phyloP scores from a whole-genome alignment of 2,113 vertebrate species.

The Cephalopterus ornatus region DNA sequence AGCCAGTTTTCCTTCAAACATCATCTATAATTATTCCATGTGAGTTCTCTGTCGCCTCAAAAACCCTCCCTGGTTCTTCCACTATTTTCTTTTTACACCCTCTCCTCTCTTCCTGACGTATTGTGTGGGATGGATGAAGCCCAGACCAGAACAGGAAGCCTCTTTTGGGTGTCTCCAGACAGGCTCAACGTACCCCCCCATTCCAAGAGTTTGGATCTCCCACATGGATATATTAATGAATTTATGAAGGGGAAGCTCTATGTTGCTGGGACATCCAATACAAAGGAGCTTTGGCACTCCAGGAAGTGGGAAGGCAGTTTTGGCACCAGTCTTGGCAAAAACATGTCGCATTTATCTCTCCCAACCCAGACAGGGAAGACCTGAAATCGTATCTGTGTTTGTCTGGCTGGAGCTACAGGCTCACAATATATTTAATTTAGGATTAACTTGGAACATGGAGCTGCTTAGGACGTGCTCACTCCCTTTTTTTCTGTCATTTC shows the following conservation, averaged over 20 bases:
- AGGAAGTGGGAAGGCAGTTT: background rate
- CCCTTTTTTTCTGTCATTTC: background rate
- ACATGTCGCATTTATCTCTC: background rate
- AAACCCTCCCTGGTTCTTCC: background rate
- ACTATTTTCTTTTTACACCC: background rate
- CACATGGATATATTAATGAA: background rate
- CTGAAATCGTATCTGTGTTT: slow-evolving; percentile 4
- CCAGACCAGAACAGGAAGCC: slow-evolving; percentile 20
- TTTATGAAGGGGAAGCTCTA: background rate
- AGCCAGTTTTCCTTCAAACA: background rate
- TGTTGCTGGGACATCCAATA: background rate
- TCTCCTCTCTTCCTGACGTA: background rate
- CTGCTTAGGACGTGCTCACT: background rate
- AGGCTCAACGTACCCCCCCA: background rate
- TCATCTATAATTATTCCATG: background rate
- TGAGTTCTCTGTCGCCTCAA: background rate
- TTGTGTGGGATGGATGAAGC: slow-evolving; percentile 33
- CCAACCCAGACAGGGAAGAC: background rate
- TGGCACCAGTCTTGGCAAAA: background rate
- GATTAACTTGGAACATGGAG: background rate
- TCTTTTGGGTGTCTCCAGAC: background rate
- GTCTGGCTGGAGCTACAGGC: background rate
- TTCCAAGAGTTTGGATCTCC: background rate
- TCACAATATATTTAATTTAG: background rate
- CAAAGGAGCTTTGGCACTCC: background rate